Evolutionary conservation across 2,888 invertebrate genomes (phyloP).

Genomic region (Aromia moschata): DNA sequence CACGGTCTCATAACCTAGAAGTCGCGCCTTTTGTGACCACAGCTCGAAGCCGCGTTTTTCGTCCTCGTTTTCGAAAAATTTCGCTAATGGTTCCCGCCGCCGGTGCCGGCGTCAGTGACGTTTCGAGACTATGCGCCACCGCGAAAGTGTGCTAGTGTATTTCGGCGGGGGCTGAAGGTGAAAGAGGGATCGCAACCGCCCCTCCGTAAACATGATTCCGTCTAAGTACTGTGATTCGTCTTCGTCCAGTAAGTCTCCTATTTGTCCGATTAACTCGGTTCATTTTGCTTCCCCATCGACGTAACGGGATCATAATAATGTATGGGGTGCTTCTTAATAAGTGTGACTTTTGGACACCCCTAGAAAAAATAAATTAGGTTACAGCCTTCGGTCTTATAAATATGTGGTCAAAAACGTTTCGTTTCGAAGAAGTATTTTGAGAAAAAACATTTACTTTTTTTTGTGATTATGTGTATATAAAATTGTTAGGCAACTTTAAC

Average conservation of each 20-base stretch:
- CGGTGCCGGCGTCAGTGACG: slow-evolving; percentile 19
- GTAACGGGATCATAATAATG: no score
- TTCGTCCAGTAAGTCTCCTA: slow-evolving; percentile 55
- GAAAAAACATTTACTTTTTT: no score
- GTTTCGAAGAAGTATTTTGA: no score
- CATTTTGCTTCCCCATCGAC: no score
- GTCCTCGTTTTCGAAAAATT: slow-evolving; percentile 1
- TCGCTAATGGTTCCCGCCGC: slow-evolving; percentile 28
- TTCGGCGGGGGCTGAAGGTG: slow-evolving; percentile 45
- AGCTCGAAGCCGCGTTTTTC: background rate
- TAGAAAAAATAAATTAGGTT: no score
- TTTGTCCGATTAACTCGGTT: no score
- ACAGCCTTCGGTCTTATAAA: no score
- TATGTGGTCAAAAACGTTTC: no score
- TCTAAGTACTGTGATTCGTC: slow-evolving; percentile 60
- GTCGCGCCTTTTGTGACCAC: slow-evolving; percentile 39
- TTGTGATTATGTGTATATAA: no score
- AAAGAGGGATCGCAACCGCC: slow-evolving; percentile 28
- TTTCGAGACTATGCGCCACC: slow-evolving; percentile 36
- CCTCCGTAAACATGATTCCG: slow-evolving; percentile 57
- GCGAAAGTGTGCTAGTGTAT: slow-evolving; percentile 39
- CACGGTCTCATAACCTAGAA: slow-evolving; percentile 53
- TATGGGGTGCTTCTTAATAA: no score
- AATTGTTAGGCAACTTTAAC: no score
- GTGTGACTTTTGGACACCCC: no score